Conservation (phyloP, 2,797 vertebrate species). For the Craterocephalus amniculus region DNA sequence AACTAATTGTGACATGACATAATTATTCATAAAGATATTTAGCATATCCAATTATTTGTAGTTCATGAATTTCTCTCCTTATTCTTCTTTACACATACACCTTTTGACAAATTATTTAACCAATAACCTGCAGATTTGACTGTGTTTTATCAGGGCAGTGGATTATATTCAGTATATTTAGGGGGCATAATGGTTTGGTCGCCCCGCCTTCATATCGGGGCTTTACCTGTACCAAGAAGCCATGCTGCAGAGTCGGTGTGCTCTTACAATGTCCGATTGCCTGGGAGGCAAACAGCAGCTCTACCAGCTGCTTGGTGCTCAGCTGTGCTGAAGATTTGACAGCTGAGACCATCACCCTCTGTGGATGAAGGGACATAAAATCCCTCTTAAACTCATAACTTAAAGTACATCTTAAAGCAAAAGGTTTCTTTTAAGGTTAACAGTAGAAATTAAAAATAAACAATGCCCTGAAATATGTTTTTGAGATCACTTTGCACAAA, state of each 20-base stretch:
- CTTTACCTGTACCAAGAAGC: conserved; percentile 93
- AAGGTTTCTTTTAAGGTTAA: background rate
- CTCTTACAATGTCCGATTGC: conserved; percentile 92
- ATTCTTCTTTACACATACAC: background rate
- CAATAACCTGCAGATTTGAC: background rate
- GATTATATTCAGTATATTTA: background rate
- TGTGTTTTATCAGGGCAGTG: background rate
- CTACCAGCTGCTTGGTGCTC: conserved; percentile 83
- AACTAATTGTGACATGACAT: background rate
- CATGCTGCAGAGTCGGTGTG: conserved; percentile 90
- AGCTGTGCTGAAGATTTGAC: conserved; percentile 81
- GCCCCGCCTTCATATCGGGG: background rate
- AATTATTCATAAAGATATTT: no score
- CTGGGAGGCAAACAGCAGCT: conserved; percentile 83
- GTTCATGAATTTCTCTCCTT: no score
- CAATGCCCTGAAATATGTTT: no score
- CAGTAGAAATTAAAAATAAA: background rate
- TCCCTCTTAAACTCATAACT: background rate
- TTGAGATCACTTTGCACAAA: no score
- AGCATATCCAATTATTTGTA: background rate
- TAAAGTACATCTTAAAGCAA: background rate
- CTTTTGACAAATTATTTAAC: background rate
- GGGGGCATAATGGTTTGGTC: background rate
- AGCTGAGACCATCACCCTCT: conserved; percentile 78
- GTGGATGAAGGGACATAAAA: conserved; percentile 23